Evolutionary conservation across 2,888 invertebrate species (phyloP).

Genomic region (Zelleria hepariella): DNA sequence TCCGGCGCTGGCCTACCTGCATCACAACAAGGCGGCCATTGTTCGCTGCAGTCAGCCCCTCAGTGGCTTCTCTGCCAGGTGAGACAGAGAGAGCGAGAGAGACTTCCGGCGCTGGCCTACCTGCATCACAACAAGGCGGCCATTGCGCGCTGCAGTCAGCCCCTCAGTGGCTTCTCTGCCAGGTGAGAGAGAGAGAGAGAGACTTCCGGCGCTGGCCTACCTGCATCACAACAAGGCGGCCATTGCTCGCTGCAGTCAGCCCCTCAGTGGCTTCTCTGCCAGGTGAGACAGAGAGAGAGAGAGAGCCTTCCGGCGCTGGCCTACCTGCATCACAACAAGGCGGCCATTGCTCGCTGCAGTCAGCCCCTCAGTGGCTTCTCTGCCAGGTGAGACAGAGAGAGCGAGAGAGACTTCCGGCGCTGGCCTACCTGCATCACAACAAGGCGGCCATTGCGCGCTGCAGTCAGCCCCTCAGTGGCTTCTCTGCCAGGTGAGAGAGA

Average conservation of each 20-base stretch:
- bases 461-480: slow-evolving; percentile 97
- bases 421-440: slow-evolving; percentile 94
- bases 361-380: too few relatives aligned
- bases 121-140: slow-evolving; percentile 90
- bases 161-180: slow-evolving; percentile 97
- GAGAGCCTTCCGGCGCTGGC: too few relatives aligned
- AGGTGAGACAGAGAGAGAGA: too few relatives aligned
- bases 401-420: slow-evolving; percentile 92
- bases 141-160: slow-evolving; percentile 93
- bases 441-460: slow-evolving; percentile 87
- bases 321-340: too few relatives aligned
- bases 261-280: slow-evolving; percentile 97
- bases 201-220: slow-evolving; percentile 95
- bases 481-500: slow-evolving; percentile 96
- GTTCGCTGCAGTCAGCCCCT: too few relatives aligned
- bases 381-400: slow-evolving; percentile 1
- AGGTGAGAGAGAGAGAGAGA: too few relatives aligned
- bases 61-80: slow-evolving; percentile 8
- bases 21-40: too few relatives aligned
- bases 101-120: slow-evolving; percentile 95
- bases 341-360: too few relatives aligned
- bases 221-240: slow-evolving; percentile 90
- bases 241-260: slow-evolving; percentile 93
- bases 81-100: too few relatives aligned
- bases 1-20: too few relatives aligned